These are phyloP conservation scores for Myiotriccus ornatus DNA, from an alignment of 2,797 vertebrate species.

Conservation along the genomic window DNA sequence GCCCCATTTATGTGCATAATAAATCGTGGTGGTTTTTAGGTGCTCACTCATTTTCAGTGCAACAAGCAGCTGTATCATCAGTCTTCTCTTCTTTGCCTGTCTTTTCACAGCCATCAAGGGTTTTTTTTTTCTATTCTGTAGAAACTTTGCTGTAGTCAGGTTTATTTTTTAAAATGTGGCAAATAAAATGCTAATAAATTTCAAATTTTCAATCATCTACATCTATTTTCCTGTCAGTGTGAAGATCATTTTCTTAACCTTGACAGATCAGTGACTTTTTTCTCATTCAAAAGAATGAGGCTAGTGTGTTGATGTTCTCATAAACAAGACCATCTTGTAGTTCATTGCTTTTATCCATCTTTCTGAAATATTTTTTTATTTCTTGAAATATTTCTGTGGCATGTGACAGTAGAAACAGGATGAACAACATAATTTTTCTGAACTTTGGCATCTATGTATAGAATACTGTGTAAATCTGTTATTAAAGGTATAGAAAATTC, in stretches of 20 bases:
- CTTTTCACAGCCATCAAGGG: not conserved
- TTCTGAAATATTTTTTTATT: not conserved
- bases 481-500: not conserved
- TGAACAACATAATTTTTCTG: not conserved
- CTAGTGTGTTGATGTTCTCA: not conserved
- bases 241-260: not conserved
- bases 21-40: not conserved
- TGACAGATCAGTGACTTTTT: constrained; percentile 11
- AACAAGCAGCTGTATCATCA: not conserved
- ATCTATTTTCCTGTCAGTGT: not conserved
- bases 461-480: not conserved
- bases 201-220: not conserved
- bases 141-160: not conserved
- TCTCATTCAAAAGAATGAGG: not conserved
- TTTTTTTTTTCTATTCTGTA: not conserved
- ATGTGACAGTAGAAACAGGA: not conserved
- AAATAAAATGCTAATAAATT: not conserved
- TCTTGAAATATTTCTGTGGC: not conserved
- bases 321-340: not conserved
- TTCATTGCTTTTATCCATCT: not conserved
- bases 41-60: not conserved
- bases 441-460: not conserved
- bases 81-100: constrained; percentile 9
- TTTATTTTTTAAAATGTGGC: not conserved
- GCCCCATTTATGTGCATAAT: not conserved